Evolutionary conservation across 2,797 vertebrate species (phyloP), one percentile per base, ranked within the genome.

Genomic region (Ctenochaetus hawaiiensis): DNA sequence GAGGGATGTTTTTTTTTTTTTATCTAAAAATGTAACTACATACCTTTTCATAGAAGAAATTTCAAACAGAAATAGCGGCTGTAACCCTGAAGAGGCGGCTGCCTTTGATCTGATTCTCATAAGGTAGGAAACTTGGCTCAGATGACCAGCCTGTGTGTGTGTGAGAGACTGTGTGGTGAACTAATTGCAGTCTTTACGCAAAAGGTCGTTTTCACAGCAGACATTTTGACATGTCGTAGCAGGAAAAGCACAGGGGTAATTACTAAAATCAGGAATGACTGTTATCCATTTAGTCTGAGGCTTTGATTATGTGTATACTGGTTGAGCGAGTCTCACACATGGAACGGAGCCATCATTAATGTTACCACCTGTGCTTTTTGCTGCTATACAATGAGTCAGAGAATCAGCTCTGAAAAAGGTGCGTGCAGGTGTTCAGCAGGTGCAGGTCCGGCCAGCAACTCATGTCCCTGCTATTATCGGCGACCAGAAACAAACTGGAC

Each of bases 291-390:
- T 34, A 52, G 62, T 74, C 34, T 49, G 37, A 14, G 37, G 45
- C 44, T 20, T 61, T 72, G 18, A 49, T 67, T 69, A 41, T 61
- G 48, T 60, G 9, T 26, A 59, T 37, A 41, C 34, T 65, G 60
- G 45, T 73, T 69, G 59, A 72, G 65, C 47, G 67, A 75, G 77
- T 44, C 20, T 61, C 60, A 56, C 53, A 71, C 58, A 73, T 59
- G 64, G 59, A 81, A 75, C 67, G 37, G 13, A 45, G 61, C 59
- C 26, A 60, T 72, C n/a, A 60, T 66, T 74, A 85, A 34, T 67
- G 68, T 67, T 16, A 41, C 69, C 59, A 74, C 67, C 54, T 84
- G 64, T 71, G 61, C 45, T 48, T 18, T 30, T 71, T 69, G 11
- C 45, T 64, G 13, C 41, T 72, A 2, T 37, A 54, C 44, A 70